A percentile compares a stretch with the other conserved stretches of the same genome.
Evolutionary conservation across 2,113 vertebrate species (phyloP).

Genomic region (Antigone vipio): DNA sequence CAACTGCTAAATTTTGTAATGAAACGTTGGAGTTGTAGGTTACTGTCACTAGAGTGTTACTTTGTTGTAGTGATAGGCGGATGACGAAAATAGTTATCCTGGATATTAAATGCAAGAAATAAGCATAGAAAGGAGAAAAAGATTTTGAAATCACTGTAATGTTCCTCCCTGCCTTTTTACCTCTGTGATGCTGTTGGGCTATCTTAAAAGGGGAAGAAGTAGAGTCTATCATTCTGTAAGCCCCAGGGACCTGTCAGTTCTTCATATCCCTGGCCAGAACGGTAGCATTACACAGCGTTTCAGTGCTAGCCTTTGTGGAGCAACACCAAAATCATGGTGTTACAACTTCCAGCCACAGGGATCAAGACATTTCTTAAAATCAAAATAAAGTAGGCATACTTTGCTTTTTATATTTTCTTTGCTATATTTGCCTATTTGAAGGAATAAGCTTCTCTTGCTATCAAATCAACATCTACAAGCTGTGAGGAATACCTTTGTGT

Average conservation of each 20-base stretch:
- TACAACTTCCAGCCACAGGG: neutral
- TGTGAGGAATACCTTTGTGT: neutral
- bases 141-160: neutral
- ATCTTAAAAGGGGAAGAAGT: neutral
- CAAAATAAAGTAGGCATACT: neutral
- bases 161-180: neutral
- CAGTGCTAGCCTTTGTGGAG: neutral
- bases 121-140: neutral
- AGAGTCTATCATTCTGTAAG: neutral
- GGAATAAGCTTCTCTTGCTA: neutral
- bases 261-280: neutral
- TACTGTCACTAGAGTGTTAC: neutral
- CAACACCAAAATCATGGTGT: neutral
- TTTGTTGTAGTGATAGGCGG: neutral
- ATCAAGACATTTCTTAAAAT: neutral
- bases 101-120: neutral
- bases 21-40: neutral
- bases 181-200: neutral
- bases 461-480: neutral
- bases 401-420: neutral
- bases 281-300: neutral
- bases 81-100: neutral
- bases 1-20: neutral
- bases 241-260: neutral
- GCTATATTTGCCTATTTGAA: too few relatives aligned